These are phyloP conservation scores for Anableps anableps DNA, from an alignment of 2,797 vertebrate genomes.

Conservation along the genomic window DNA sequence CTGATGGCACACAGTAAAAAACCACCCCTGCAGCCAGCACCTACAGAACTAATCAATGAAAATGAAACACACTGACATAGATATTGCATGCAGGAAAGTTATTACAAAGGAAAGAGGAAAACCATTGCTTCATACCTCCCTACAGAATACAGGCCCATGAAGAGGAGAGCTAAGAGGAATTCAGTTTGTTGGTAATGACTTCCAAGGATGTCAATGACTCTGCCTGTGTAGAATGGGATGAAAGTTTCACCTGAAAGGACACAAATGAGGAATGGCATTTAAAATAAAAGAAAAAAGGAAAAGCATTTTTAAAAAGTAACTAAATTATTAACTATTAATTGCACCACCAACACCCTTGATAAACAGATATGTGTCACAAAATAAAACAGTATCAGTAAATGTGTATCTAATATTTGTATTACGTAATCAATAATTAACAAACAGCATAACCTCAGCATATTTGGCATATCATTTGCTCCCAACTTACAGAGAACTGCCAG, in stretches of 20 bases:
- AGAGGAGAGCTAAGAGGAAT: conserved; percentile 75
- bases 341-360: no score
- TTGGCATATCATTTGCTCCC: no score
- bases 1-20: conserved; percentile 65
- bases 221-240: conserved; percentile 87
- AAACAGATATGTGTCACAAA: no score
- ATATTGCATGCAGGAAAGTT: no score
- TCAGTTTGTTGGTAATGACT: conserved; percentile 70
- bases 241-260: conserved; percentile 80
- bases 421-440: no score
- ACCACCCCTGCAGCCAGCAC: conserved; percentile 77
- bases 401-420: no score
- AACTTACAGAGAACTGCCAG: conserved; percentile 84
- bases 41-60: conserved; percentile 63
- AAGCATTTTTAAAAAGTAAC: no score
- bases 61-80: neutral
- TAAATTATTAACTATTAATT: no score
- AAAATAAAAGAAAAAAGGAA: no score
- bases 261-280: neutral
- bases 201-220: conserved; percentile 84
- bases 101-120: no score
- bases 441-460: no score
- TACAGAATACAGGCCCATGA: conserved; percentile 81
- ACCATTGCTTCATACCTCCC: conserved; percentile 73
- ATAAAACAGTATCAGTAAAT: no score